Conservation (phyloP, 2,888 invertebrate species). For the Gortyna flavago region DNA sequence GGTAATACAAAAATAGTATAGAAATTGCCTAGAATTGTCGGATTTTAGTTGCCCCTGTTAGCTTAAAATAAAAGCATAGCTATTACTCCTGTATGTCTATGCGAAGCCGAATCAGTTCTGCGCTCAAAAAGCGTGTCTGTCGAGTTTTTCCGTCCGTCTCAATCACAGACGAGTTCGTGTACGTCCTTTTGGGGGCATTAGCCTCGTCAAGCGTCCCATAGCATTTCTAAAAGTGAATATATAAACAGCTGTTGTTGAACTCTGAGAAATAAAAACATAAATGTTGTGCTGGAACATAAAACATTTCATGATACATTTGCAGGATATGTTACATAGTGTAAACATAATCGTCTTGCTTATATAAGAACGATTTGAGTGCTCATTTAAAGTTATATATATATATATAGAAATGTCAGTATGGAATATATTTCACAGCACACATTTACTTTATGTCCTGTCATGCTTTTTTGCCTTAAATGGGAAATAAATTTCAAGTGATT, state of each 20-base stretch:
- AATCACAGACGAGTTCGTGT: background rate
- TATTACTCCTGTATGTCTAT: background rate
- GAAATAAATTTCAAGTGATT: conserved; percentile 9
- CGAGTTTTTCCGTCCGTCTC: conserved; percentile 5
- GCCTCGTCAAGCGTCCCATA: conserved; percentile 16
- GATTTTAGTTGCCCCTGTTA: conserved; percentile 11
- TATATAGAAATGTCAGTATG: background rate
- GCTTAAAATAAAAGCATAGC: conserved; percentile 16
- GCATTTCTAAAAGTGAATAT: conserved; percentile 3
- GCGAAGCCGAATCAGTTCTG: conserved; percentile 17
- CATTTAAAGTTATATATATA: background rate
- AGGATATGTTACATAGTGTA: background rate
- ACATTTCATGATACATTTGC: conserved; percentile 24
- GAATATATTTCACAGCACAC: conserved; percentile 36
- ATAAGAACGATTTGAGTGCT: conserved; percentile 1
- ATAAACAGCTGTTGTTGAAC: conserved; percentile 19
- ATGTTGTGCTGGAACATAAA: conserved; percentile 44
- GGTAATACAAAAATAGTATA: background rate
- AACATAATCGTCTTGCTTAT: background rate
- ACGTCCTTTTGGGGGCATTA: conserved; percentile 6
- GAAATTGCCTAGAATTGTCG: conserved; percentile 1
- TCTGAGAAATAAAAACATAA: conserved; percentile 33
- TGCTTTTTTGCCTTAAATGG: conserved; percentile 38
- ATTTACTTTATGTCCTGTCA: conserved; percentile 37
- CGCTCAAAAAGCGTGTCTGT: conserved; percentile 17